These are phyloP conservation scores for Neoascia interrupta DNA, from an alignment of 2,888 invertebrate species.

Conservation along the genomic window DNA sequence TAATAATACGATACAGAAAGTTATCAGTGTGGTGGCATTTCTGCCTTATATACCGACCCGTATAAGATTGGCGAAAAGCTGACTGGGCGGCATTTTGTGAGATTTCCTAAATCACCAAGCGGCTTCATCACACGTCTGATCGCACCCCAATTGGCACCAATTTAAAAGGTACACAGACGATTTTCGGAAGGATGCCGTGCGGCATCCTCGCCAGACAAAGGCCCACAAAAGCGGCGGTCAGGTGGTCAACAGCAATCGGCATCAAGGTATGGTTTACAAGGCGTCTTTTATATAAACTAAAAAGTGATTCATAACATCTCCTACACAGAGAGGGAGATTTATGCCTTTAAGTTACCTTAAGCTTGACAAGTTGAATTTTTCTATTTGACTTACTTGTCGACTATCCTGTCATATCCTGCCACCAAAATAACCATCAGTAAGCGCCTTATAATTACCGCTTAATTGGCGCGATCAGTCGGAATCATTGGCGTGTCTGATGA, in stretches of 20 bases:
- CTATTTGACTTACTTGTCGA: slow-evolving; percentile 37
- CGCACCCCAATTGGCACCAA: slow-evolving; percentile 67
- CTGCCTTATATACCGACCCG: too few relatives aligned
- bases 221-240: too few relatives aligned
- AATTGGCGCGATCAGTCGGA: slow-evolving; percentile 55
- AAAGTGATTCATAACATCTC: slow-evolving; percentile 17
- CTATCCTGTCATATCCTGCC: too few relatives aligned
- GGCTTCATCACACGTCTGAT: slow-evolving; percentile 67
- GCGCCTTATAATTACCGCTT: slow-evolving; percentile 64
- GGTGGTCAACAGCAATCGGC: too few relatives aligned
- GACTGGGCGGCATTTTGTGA: too few relatives aligned
- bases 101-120: slow-evolving; percentile 63
- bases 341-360: slow-evolving; percentile 21
- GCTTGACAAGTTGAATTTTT: slow-evolving; percentile 35
- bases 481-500: slow-evolving; percentile 27
- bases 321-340: neutral
- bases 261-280: too few relatives aligned
- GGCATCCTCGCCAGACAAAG: slow-evolving; percentile 49
- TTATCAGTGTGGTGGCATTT: slow-evolving; percentile 56
- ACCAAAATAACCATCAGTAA: slow-evolving; percentile 53
- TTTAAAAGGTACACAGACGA: slow-evolving; percentile 69
- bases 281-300: too few relatives aligned
- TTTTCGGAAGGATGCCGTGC: slow-evolving; percentile 52
- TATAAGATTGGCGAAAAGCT: too few relatives aligned
- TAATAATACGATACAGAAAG: slow-evolving; percentile 55